Evolutionary conservation across 2,113 vertebrate species (phyloP).

Genomic region (Lamprologus ornatipinnis): DNA sequence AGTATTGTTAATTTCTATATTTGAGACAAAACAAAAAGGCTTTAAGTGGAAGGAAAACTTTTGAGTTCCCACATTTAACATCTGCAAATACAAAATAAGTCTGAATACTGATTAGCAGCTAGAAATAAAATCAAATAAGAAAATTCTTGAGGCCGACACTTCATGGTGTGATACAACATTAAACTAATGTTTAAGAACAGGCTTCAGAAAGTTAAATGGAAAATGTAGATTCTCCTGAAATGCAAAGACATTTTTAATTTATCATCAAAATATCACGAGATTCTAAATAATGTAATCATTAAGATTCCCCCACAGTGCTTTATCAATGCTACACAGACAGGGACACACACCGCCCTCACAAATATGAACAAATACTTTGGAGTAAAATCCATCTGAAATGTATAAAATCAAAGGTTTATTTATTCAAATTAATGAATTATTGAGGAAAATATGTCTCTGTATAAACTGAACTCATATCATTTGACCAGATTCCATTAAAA

Average conservation of each 20-base stretch:
- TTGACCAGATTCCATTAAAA: neutral
- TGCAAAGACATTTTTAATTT: accelerated
- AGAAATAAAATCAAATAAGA: accelerated
- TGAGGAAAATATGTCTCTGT: accelerated
- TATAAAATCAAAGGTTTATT: neutral
- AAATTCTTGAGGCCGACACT: accelerated
- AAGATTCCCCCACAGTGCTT: neutral
- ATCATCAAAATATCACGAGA: accelerated
- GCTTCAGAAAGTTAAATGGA: neutral
- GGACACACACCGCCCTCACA: accelerated
- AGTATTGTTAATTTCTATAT: neutral
- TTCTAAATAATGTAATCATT: neutral
- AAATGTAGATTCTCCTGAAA: accelerated
- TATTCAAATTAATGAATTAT: accelerated
- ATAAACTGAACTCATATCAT: neutral
- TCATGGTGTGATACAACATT: accelerated
- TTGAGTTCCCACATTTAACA: neutral
- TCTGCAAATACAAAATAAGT: neutral
- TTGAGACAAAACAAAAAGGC: accelerated
- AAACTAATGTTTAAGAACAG: neutral
- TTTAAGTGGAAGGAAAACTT: accelerated
- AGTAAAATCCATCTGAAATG: neutral
- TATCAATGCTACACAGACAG: neutral
- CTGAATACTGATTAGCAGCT: neutral
- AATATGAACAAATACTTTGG: neutral